These are phyloP conservation scores for Ctenoplectra terminalis DNA, from an alignment of 1,140 invertebrate species.

Conservation along the genomic window DNA sequence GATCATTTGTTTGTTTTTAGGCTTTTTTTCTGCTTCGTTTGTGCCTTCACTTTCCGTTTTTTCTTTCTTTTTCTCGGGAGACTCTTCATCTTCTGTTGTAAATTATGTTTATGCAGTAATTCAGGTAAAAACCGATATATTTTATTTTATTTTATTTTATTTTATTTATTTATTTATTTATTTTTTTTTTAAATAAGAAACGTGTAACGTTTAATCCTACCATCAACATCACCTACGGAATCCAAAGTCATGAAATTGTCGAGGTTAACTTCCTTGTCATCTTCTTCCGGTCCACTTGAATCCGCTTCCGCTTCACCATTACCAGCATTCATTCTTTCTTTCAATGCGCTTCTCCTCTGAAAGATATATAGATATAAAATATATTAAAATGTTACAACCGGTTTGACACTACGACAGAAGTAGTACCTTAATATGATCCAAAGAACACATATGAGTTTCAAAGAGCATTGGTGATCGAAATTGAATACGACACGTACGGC, in stretches of 20 bases:
- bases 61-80: constrained; percentile 84
- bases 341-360: constrained; percentile 76
- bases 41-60: constrained; percentile 77
- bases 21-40: constrained; percentile 80
- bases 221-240: constrained; percentile 92
- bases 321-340: constrained; percentile 76
- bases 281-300: constrained; percentile 85
- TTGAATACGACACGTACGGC: constrained; percentile 87
- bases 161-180: too few relatives aligned
- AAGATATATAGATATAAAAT: constrained; percentile 16
- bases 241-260: constrained; percentile 93
- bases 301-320: constrained; percentile 77
- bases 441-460: constrained; percentile 90
- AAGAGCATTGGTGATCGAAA: constrained; percentile 92
- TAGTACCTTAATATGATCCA: constrained; percentile 90
- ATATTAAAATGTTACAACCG: neutral
- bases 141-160: too few relatives aligned
- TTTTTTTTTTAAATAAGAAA: neutral
- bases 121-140: neutral
- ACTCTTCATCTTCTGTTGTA: constrained; percentile 85
- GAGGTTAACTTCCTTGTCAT: constrained; percentile 89
- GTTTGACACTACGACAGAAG: neutral
- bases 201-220: constrained; percentile 74
- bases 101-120: constrained; percentile 35
- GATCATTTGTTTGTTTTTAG: constrained; percentile 86